Evolutionary conservation across 1,140 invertebrate species (phyloP).

Genomic region (Phthorimaea operculella): DNA sequence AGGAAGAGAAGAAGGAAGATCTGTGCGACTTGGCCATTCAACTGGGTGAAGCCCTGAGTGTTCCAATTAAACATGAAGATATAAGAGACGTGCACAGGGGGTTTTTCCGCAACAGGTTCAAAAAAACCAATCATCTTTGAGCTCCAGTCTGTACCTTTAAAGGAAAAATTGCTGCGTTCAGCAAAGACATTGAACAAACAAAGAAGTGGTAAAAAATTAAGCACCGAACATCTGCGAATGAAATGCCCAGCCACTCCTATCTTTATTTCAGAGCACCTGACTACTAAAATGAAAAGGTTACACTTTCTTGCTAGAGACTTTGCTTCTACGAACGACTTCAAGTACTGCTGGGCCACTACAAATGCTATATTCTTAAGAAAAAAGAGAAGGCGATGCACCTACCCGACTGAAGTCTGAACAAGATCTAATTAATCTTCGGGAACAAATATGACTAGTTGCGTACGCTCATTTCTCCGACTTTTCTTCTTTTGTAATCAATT

Average conservation of each 20-base stretch:
- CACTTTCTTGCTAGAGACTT: not conserved
- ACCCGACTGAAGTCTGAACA: not conserved
- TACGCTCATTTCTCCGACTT: too few relatives aligned
- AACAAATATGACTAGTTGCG: not conserved
- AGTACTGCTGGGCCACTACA: not conserved
- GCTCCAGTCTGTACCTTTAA: not conserved
- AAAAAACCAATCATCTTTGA: not conserved
- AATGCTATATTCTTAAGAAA: not conserved
- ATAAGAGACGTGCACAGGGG: not conserved
- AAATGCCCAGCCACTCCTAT: not conserved
- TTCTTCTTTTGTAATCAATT: too few relatives aligned
- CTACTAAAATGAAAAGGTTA: constrained; percentile 1
- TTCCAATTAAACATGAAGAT: not conserved
- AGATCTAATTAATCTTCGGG: not conserved
- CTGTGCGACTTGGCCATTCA: not conserved
- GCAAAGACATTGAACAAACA: not conserved
- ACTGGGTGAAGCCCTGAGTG: not conserved
- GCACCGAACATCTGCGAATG: not conserved
- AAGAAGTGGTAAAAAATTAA: not conserved
- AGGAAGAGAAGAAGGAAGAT: not conserved
- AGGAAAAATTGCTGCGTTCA: not conserved
- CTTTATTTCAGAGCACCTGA: not conserved
- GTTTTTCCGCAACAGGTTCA: not conserved
- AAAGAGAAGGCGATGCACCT: not conserved
- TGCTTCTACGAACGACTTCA: not conserved